Evolutionary conservation across 1,140 invertebrate species (phyloP), one percentile per base, ranked within the genome.

Genomic region (Dreissena rostriformis): DNA sequence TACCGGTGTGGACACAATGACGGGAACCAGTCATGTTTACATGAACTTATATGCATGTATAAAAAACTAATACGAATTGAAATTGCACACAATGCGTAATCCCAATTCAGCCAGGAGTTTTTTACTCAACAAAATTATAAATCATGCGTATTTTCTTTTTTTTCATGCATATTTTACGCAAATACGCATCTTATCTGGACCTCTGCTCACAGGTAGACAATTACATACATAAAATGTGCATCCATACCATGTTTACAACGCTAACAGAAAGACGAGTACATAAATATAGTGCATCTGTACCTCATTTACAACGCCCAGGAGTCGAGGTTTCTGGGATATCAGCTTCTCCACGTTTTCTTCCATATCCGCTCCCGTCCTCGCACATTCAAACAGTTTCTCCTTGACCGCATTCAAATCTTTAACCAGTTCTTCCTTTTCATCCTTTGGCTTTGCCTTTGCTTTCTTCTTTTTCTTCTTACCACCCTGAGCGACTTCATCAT

Each of bases 371-470:
- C 29, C 17, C 49, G 39, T 49, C 19, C 68, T 49, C 15, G 14
- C 14, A 61, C 39, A 70, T 39, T 72, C 57, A 17, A 71, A 26
- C 15, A 57, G 22, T 71, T 85, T 29, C 26, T 72, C 76, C 19
- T 57, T 72, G 6, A 74, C 75, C 22, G 71, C 71, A 29, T 68
- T 70, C 65, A 65, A 68, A 63, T 77, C 82, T 72, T 72, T 61
- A 12, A 71, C 82, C 51, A 80, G 28, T 55, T 80, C 65, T 73
- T 88, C 84, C 68, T 88, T 85, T 57, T 86, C 86, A 68, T 86
- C 88, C 63, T 86, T 85, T 29, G 87, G 85, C 39, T 84, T 84
- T 76, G 86, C 88, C 76, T 87, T 87, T 82, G 39, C 39, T 39
- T 86, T 86, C 61, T 87, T 86, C 39, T 86, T 87, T 51, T 79